Base-by-base conservation (phyloP, 1,140 invertebrate species). In the Drosophila murphyi region DNA sequence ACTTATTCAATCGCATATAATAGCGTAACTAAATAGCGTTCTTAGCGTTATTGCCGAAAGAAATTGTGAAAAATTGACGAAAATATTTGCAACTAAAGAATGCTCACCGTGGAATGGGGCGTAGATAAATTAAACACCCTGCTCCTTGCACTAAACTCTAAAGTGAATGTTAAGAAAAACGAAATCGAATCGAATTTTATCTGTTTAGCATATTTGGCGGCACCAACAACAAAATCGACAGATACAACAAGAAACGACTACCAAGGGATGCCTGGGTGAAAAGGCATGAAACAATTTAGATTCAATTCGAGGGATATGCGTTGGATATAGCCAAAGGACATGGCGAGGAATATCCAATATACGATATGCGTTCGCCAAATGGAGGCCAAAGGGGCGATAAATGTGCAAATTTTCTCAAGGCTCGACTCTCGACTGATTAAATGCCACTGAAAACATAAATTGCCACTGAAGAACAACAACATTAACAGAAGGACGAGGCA, bases 201-300 rank as follows among this genome's bases (percentile, higher is more conserved):
- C 85, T 85, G 77, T 63, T 85, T 81, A 89, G 70, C 74, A 85
- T 85, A 82, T 73, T 75, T 65, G 55, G 64, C 54, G 55, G 59
- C 29, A 32, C 55, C 59, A 62, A 45, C 51, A 54, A 45, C 45
- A 55, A 29, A n/a, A 32, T 48, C 4, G 55, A 62, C 32, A 47
- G 20, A 20, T 20, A 71, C 28, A 29, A 37, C 6, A 34, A 61
- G 52, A 52, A 77, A 77, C 29, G 57, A 59, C 54, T 32, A 54
- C 28, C 63, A 51, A 72, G 69, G 63, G 62, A 56, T 56, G 56
- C 63, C 47, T 41, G 29, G 64, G 56, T 39, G 68, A 63, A 20
- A 67, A 72, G 45, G 67, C 79, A 82, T 77, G 82, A 78, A 88
- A 73, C 78, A 83, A 89, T 89, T 89, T 89, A 82, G 71, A 89